Evolutionary conservation across 2,888 invertebrate genomes (phyloP).

Genomic region (Spilosoma lubricipeda): DNA sequence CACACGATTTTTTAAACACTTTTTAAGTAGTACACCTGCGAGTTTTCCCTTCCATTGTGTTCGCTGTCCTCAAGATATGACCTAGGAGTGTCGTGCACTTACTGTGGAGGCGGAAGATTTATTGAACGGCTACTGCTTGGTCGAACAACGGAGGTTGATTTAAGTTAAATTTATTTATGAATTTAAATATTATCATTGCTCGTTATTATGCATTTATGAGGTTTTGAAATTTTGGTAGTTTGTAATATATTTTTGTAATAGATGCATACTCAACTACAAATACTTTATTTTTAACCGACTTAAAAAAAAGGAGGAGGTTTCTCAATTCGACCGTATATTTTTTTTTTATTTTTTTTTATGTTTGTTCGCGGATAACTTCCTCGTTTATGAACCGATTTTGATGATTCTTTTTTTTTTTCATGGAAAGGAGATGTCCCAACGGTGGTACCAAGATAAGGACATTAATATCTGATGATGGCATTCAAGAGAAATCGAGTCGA

Average conservation of each 20-base stretch:
- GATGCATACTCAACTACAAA: too few species aligned
- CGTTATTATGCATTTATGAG: constrained; percentile 39
- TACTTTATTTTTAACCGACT: too few species aligned
- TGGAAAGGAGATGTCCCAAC: too few species aligned
- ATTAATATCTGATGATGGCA: too few species aligned
- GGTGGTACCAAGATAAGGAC: too few species aligned
- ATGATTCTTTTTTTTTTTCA: too few species aligned
- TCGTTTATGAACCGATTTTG: too few species aligned
- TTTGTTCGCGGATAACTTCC: too few species aligned
- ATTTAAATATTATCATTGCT: constrained; percentile 62
- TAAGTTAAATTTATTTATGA: constrained; percentile 66
- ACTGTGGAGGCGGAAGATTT: constrained; percentile 76
- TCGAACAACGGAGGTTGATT: constrained; percentile 54
- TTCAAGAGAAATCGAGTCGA: too few species aligned
- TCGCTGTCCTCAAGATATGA: constrained; percentile 46
- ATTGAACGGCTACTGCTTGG: constrained; percentile 74
- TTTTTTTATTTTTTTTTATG: too few species aligned
- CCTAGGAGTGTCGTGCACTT: constrained; percentile 45
- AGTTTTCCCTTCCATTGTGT: constrained; percentile 46
- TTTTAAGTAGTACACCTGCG: constrained; percentile 41
- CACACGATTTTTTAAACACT: constrained; percentile 27
- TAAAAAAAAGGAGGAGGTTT: too few species aligned
- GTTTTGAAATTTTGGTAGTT: constrained; percentile 18
- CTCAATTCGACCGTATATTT: too few species aligned
- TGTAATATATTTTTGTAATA: neutral